phyloP scores from a whole-genome alignment of 2,113 vertebrate species.

The Psophia crepitans region DNA sequence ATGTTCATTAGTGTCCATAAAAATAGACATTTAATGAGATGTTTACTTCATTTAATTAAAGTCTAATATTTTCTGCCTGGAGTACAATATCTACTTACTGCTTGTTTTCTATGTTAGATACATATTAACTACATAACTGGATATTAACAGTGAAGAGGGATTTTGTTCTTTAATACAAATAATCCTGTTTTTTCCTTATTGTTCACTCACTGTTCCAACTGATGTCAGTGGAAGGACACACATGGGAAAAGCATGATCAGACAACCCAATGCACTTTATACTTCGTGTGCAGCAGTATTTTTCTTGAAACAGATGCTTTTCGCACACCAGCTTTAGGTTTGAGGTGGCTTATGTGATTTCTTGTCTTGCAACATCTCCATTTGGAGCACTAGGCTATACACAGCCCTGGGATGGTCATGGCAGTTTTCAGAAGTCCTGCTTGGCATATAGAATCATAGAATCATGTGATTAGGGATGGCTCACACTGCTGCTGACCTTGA shows the following conservation, averaged over 20 bases:
- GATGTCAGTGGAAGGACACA: neutral
- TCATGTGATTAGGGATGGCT: neutral
- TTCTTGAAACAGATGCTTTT: neutral
- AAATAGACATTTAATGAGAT: conserved; percentile 26
- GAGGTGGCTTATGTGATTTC: neutral
- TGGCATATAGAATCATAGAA: too few species aligned
- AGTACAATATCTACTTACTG: neutral
- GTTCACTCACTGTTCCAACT: neutral
- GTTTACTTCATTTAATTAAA: conserved; percentile 46
- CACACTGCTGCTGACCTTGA: neutral
- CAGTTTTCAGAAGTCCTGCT: neutral
- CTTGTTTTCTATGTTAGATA: neutral
- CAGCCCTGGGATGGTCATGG: neutral
- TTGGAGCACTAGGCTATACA: neutral
- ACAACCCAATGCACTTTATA: neutral
- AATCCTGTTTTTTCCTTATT: neutral
- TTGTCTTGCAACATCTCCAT: neutral
- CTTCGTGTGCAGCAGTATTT: neutral
- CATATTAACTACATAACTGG: neutral
- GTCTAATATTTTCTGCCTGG: conserved; percentile 24
- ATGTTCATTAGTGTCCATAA: conserved; percentile 12
- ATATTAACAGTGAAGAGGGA: neutral
- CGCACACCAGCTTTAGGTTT: neutral
- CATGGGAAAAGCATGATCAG: neutral
- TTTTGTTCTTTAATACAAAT: neutral